Evolutionary conservation across 2,797 vertebrate genomes (phyloP).

Genomic region (Diplodus sargus): DNA sequence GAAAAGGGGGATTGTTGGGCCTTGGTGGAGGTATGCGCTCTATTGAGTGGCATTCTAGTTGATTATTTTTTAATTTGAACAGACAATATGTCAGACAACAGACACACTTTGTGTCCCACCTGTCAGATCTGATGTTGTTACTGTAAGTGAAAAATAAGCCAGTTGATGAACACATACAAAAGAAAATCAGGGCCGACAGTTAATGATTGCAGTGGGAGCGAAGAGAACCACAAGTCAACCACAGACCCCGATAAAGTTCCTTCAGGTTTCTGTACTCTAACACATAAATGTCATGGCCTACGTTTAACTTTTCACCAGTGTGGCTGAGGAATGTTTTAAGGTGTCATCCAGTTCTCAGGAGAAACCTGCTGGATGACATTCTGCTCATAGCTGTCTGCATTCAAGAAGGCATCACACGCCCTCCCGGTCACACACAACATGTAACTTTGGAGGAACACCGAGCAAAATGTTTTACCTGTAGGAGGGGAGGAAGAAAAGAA

Average conservation of each 20-base stretch:
- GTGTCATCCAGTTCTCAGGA: slow-evolving; percentile 59
- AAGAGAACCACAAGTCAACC: not conserved
- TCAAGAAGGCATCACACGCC: slow-evolving; percentile 67
- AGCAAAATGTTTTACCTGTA: slow-evolving; percentile 26
- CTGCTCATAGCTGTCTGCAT: slow-evolving; percentile 72
- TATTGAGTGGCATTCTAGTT: too few relatives aligned
- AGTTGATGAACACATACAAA: too few relatives aligned
- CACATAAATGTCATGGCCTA: not conserved
- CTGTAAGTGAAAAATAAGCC: not conserved
- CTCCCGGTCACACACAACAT: slow-evolving; percentile 47
- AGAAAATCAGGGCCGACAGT: not conserved
- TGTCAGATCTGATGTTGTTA: not conserved
- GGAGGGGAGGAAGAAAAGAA: slow-evolving; percentile 3
- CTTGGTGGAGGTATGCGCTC: too few relatives aligned
- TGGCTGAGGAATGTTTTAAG: slow-evolving; percentile 67
- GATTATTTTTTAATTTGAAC: too few relatives aligned
- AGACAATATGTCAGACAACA: too few relatives aligned
- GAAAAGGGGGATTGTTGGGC: too few relatives aligned
- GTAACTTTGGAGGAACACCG: slow-evolving; percentile 17
- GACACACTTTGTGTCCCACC: too few relatives aligned
- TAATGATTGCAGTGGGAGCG: not conserved
- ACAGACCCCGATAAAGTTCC: not conserved
- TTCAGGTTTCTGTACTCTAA: not conserved
- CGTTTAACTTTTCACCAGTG: slow-evolving; percentile 8
- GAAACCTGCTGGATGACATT: slow-evolving; percentile 83